phyloP scores from a whole-genome alignment of 2,888 invertebrate genomes.

The Baccha elongata region DNA sequence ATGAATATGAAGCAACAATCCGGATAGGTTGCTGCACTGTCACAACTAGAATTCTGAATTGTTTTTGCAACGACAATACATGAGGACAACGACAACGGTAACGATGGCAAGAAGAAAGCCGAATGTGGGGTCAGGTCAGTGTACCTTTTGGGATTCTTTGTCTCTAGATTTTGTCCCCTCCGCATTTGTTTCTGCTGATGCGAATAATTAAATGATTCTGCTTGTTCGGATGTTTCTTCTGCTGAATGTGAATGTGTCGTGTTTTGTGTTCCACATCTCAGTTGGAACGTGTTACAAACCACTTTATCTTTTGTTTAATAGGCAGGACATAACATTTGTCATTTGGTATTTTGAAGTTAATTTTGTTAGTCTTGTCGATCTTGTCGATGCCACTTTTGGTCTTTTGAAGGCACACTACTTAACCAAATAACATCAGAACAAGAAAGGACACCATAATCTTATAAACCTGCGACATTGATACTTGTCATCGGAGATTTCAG shows the following conservation, averaged over 20 bases:
- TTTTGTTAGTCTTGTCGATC: slow-evolving; percentile 38
- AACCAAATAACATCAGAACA: background rate
- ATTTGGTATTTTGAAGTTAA: slow-evolving; percentile 41
- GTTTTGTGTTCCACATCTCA: slow-evolving; percentile 1
- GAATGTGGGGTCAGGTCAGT: slow-evolving; percentile 46
- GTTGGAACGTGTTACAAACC: slow-evolving; percentile 5
- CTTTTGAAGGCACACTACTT: slow-evolving; percentile 21
- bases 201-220: slow-evolving; percentile 65
- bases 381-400: slow-evolving; percentile 28
- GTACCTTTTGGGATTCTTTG: slow-evolving; percentile 47
- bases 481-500: slow-evolving; percentile 10
- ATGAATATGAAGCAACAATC: slow-evolving; percentile 66
- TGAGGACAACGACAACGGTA: background rate
- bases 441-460: slow-evolving; percentile 26
- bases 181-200: slow-evolving; percentile 37
- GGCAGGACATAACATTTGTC: slow-evolving; percentile 49
- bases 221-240: slow-evolving; percentile 38
- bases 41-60: slow-evolving; percentile 40
- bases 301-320: slow-evolving; percentile 5
- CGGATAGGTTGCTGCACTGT: slow-evolving; percentile 33
- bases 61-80: background rate
- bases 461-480: slow-evolving; percentile 43
- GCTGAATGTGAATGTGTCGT: slow-evolving; percentile 13
- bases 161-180: slow-evolving; percentile 1
- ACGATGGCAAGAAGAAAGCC: background rate